A percentile compares a stretch with the other conserved stretches of the same genome.
Evolutionary conservation across 2,888 invertebrate species (phyloP).

Genomic region (Mantis religiosa): DNA sequence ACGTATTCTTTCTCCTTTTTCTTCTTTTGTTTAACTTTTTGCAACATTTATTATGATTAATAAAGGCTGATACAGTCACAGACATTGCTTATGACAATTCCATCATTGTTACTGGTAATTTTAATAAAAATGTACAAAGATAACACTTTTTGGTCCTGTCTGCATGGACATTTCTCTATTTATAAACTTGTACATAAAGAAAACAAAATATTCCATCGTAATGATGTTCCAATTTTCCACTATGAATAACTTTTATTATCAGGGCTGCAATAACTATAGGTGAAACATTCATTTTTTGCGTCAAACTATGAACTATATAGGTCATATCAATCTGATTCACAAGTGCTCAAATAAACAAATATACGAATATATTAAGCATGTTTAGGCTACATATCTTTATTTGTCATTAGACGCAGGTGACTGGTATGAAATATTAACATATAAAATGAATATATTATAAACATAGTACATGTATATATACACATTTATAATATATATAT

Average conservation of each 20-base stretch:
- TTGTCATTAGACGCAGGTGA: not conserved
- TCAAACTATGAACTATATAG: not conserved
- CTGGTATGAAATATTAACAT: not conserved
- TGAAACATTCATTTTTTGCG: constrained; percentile 1
- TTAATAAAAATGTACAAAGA: not conserved
- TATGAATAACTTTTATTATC: not conserved
- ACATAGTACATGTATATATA: not conserved
- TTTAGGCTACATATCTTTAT: constrained; percentile 2
- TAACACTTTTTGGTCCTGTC: not conserved
- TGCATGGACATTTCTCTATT: not conserved
- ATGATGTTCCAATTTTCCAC: not conserved
- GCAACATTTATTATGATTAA: not conserved
- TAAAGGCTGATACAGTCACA: not conserved
- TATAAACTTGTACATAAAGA: not conserved
- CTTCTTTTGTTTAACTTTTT: not conserved
- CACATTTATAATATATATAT: not conserved
- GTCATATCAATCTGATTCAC: constrained; percentile 1
- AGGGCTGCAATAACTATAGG: not conserved
- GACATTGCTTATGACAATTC: not conserved
- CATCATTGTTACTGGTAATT: not conserved
- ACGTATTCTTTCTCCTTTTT: not conserved
- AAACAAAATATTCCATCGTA: not conserved
- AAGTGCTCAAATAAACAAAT: constrained; percentile 17
- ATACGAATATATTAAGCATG: not conserved
- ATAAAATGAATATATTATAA: not conserved